These are phyloP conservation scores for Sebastes paucispinis DNA, from an alignment of 2,797 vertebrate species.

Conservation along the genomic window DNA sequence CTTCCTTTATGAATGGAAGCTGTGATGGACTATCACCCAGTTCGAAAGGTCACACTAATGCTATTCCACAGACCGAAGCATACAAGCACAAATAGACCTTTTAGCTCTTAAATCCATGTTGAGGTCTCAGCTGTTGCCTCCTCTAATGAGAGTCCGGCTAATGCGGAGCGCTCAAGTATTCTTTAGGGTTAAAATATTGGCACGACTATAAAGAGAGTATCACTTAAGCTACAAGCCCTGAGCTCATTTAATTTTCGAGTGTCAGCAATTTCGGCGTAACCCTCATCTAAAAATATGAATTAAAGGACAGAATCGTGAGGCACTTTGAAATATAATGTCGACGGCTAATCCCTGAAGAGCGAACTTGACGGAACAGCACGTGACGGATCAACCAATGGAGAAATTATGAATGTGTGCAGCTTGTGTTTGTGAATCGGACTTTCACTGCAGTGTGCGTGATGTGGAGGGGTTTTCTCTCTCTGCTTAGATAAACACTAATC, in stretches of 20 bases:
- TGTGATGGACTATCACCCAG: neutral
- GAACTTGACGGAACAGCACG: constrained; percentile 46
- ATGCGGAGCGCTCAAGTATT: constrained; percentile 20
- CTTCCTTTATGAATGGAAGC: constrained; percentile 43
- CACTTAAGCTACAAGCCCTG: constrained; percentile 22
- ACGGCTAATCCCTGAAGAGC: constrained; percentile 64
- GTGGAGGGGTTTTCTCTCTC: constrained; percentile 13
- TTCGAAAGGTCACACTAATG: constrained; percentile 39
- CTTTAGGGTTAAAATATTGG: constrained; percentile 41
- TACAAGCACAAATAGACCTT: constrained; percentile 45
- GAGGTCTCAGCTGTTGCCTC: constrained; percentile 60
- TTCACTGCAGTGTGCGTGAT: constrained; percentile 36
- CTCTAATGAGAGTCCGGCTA: constrained; percentile 37
- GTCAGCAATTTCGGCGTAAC: constrained; percentile 39
- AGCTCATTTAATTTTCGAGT: constrained; percentile 31
- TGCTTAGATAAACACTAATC: constrained; percentile 66
- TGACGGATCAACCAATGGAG: constrained; percentile 54
- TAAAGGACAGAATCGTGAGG: constrained; percentile 25
- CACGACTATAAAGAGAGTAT: constrained; percentile 49
- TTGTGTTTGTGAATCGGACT: constrained; percentile 51
- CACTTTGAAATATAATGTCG: constrained; percentile 29
- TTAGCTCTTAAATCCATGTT: constrained; percentile 50
- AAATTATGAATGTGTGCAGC: constrained; percentile 73
- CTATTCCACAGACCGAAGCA: constrained; percentile 18
- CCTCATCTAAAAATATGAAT: constrained; percentile 66